Conservation (phyloP, 2,113 vertebrate species). For the Ovibos moschatus region DNA sequence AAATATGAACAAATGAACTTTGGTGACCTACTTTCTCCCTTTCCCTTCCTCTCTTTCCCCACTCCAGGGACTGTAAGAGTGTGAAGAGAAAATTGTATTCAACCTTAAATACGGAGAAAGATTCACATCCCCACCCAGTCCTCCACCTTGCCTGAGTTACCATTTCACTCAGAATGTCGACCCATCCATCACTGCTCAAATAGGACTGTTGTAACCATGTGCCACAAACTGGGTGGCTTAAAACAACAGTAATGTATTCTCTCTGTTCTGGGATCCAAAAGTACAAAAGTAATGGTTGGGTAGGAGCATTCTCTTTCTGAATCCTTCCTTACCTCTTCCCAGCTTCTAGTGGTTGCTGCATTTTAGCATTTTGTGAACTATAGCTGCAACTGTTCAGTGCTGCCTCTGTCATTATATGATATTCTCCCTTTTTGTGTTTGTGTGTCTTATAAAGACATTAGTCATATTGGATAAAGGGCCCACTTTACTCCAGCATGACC, state of each 20-base stretch:
- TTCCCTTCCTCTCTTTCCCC: background rate
- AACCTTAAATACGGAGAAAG: background rate
- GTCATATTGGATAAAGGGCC: background rate
- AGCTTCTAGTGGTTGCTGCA: background rate
- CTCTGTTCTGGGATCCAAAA: background rate
- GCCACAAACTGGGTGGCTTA: background rate
- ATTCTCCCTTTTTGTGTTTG: background rate
- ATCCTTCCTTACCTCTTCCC: background rate
- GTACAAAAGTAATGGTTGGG: background rate
- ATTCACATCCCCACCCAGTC: background rate
- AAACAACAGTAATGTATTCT: background rate
- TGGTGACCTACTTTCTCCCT: background rate
- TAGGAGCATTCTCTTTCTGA: background rate
- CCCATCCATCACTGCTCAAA: background rate
- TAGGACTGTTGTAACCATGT: background rate
- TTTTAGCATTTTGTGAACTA: fast-evolving
- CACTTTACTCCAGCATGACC: background rate
- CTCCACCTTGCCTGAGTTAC: background rate
- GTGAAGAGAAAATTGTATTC: background rate
- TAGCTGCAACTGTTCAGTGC: background rate
- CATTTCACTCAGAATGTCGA: background rate
- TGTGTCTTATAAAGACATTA: background rate
- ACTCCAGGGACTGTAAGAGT: background rate
- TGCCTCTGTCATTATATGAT: background rate
- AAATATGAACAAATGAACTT: background rate